Evolutionary conservation across 2,113 vertebrate genomes (phyloP).

Genomic region (Oriolus oriolus): DNA sequence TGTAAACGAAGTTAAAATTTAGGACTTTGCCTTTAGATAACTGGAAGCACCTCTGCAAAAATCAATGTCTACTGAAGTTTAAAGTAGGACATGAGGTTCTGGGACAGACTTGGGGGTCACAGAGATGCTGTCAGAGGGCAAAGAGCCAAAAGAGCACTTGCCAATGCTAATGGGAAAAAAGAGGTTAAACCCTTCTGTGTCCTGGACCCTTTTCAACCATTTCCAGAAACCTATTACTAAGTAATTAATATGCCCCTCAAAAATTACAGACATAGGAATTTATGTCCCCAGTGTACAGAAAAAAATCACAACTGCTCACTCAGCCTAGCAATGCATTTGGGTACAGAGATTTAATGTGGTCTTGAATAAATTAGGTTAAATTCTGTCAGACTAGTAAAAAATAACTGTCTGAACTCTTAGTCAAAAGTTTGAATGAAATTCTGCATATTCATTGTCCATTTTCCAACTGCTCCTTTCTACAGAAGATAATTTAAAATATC

Average conservation of each 20-base stretch:
- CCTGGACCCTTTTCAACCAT: neutral
- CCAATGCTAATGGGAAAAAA: neutral
- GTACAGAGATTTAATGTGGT: neutral
- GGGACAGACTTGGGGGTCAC: neutral
- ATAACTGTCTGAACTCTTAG: neutral
- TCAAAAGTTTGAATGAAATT: neutral
- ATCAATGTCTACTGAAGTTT: neutral
- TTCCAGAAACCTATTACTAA: neutral
- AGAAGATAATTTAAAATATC: neutral
- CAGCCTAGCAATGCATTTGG: neutral
- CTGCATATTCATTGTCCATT: neutral
- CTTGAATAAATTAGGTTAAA: neutral
- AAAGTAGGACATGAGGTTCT: neutral
- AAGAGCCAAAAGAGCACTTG: neutral
- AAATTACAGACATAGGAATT: neutral
- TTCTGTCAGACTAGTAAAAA: neutral
- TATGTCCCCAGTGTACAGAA: neutral
- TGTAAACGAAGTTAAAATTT: neutral
- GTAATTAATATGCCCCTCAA: neutral
- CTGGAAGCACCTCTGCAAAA: neutral
- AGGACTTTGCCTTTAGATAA: neutral
- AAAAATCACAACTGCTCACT: neutral
- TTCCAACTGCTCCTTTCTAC: neutral
- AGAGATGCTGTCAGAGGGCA: neutral
- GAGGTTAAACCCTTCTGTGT: neutral